Evolutionary conservation across 2,888 invertebrate species (phyloP), one percentile per base, ranked within the genome.

Genomic region (Latrodectus hesperus): DNA sequence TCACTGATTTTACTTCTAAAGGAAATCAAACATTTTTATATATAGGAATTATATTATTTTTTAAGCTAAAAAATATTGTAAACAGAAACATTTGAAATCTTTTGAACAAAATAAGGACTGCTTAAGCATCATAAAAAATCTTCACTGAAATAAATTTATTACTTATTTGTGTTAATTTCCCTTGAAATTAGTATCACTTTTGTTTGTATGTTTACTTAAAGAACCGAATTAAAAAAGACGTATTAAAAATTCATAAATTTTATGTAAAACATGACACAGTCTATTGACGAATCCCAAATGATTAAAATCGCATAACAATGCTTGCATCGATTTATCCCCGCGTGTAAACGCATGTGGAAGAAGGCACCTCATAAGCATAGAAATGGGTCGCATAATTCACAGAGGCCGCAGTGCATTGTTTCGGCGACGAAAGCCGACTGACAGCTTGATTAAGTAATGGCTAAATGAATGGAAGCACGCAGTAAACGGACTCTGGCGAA

Each of bases 401-500:
- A n/a, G 9, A 49, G 65, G 26, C 67, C 67, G 68, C 17, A n/a
- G 16, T 12, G 84, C 75, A 53, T 84, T 84, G 84, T 84, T 84
- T 84, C 77, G 76, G 38, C 38, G 75, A 51, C 60, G 49, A 70
- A 53, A 55, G 72, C 72, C 82, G 26, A 26, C 72, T 84, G 84
- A 84, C 84, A 78, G 77, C 76, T 84, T 84, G 84, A 84, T 84
- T 84, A 84, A 84, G 84, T 84, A 77, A 84, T 77, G 84, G 84
- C 53, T 77, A 65, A 72, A 72, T 84, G 84, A 84, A 84, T 77
- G 65, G 72, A 22, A 38, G 84, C 14, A 6, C 38, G 38, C 38
- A 38, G 38, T 38, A 6, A 38, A 38, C 38, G 38, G 5, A 38
- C 38, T 38, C 6, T 38, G 38, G 38, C 38, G 38, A 38, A 38